These are phyloP conservation scores for Oscheius onirici DNA, from an alignment of 2,888 invertebrate species.

Conservation along the genomic window DNA sequence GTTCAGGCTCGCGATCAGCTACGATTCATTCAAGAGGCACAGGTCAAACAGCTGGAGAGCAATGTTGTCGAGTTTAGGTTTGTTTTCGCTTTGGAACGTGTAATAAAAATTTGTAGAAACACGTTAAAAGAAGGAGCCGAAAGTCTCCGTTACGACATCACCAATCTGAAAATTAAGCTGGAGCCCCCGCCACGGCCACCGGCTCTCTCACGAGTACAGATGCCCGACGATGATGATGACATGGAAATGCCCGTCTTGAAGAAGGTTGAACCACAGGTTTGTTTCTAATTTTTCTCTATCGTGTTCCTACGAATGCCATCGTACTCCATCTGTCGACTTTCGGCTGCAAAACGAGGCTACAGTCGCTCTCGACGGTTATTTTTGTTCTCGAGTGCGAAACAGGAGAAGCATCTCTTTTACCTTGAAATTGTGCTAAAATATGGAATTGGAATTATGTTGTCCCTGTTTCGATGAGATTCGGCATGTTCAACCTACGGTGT, in stretches of 20 bases:
- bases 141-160: constrained; percentile 38
- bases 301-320: too few relatives aligned
- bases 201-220: constrained; percentile 16
- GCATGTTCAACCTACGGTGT: too few relatives aligned
- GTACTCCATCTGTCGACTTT: too few relatives aligned
- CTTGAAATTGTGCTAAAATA: too few relatives aligned
- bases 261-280: neutral
- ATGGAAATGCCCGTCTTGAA: constrained; percentile 26
- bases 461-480: too few relatives aligned
- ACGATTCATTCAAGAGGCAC: constrained; percentile 46
- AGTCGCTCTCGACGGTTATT: too few relatives aligned
- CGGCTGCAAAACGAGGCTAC: too few relatives aligned
- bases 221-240: constrained; percentile 35
- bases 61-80: constrained; percentile 44
- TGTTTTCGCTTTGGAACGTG: neutral
- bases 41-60: constrained; percentile 44
- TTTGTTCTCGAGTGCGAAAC: too few relatives aligned
- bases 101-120: constrained; percentile 24
- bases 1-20: constrained; percentile 80
- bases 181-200: constrained; percentile 37
- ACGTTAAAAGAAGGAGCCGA: constrained; percentile 37
- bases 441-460: too few relatives aligned
- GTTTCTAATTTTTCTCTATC: neutral
- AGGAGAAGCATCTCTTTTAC: too few relatives aligned
- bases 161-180: constrained; percentile 18